phyloP scores from a whole-genome alignment of 1,140 invertebrate genomes.

The Calliphora vicina region DNA sequence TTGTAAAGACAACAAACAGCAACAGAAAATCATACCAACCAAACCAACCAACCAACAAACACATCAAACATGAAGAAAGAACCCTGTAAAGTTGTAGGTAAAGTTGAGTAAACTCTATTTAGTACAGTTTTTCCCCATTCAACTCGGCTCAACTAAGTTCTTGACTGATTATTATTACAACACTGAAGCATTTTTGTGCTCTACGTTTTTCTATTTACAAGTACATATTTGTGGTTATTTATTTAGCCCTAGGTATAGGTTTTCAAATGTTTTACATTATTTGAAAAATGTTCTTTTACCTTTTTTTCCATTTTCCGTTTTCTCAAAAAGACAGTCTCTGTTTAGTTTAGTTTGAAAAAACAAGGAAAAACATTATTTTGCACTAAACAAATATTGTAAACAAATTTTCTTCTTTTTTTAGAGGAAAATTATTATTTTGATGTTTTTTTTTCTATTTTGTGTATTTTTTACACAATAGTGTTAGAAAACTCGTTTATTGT shows the following conservation, averaged over 20 bases:
- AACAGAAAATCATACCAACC: too few relatives aligned
- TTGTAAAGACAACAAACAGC: too few relatives aligned
- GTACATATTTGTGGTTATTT: neutral
- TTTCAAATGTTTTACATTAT: neutral
- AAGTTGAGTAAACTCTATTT: neutral
- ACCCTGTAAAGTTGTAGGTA: neutral
- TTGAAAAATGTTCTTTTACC: neutral
- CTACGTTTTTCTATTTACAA: neutral
- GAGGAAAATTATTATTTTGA: neutral
- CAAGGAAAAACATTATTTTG: conserved; percentile 19
- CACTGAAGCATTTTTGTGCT: neutral
- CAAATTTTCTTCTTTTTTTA: neutral
- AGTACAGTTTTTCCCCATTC: neutral
- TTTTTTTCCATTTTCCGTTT: neutral
- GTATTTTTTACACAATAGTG: conserved; percentile 31
- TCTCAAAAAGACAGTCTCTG: too few relatives aligned
- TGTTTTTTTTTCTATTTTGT: neutral
- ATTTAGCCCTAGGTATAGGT: neutral
- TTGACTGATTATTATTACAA: neutral
- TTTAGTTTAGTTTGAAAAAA: neutral
- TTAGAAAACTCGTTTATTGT: conserved; percentile 21
- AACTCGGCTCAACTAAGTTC: neutral
- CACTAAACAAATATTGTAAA: conserved; percentile 22
- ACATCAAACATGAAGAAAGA: neutral
- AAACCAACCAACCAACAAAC: neutral